A percentile compares a stretch with the other conserved stretches of the same genome.
These are phyloP conservation scores for Ormyrus thymus DNA, from an alignment of 2,888 invertebrate genomes.

Conservation along the genomic window DNA sequence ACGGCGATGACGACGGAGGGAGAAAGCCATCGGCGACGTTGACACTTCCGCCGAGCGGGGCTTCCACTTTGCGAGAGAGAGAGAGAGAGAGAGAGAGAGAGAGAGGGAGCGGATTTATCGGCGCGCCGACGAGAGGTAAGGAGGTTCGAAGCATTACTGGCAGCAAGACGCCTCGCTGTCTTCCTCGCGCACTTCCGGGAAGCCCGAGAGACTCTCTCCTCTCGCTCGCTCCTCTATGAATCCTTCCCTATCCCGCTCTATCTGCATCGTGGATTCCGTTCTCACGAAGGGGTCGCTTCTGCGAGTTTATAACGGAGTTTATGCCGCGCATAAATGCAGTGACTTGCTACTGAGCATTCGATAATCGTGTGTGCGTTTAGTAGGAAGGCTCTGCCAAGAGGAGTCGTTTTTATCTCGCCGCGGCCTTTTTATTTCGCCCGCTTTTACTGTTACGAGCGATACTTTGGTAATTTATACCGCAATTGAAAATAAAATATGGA, in stretches of 20 bases:
- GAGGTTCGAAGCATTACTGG: no score
- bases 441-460: background rate
- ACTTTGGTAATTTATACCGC: background rate
- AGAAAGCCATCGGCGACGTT: slow-evolving; percentile 1
- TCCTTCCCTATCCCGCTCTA: slow-evolving; percentile 5
- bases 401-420: slow-evolving; percentile 15
- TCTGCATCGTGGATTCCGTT: slow-evolving; percentile 42
- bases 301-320: slow-evolving; percentile 46
- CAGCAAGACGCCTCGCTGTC: slow-evolving; percentile 32
- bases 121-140: slow-evolving; percentile 9
- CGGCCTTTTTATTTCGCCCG: slow-evolving; percentile 7
- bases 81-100: background rate
- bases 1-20: slow-evolving; percentile 4
- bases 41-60: slow-evolving; percentile 29
- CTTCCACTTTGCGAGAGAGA: slow-evolving; percentile 18
- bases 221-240: slow-evolving; percentile 11
- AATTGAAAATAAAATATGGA: background rate
- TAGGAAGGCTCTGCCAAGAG: background rate
- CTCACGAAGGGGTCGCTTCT: slow-evolving; percentile 41
- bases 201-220: slow-evolving; percentile 13
- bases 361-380: slow-evolving; percentile 22
- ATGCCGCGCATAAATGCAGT: slow-evolving; percentile 39
- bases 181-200: slow-evolving; percentile 42
- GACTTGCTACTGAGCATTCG: slow-evolving; percentile 38
- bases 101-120: slow-evolving; percentile 38